Evolutionary conservation across 2,888 invertebrate species (phyloP).

Genomic region (Lymantria dispar): DNA sequence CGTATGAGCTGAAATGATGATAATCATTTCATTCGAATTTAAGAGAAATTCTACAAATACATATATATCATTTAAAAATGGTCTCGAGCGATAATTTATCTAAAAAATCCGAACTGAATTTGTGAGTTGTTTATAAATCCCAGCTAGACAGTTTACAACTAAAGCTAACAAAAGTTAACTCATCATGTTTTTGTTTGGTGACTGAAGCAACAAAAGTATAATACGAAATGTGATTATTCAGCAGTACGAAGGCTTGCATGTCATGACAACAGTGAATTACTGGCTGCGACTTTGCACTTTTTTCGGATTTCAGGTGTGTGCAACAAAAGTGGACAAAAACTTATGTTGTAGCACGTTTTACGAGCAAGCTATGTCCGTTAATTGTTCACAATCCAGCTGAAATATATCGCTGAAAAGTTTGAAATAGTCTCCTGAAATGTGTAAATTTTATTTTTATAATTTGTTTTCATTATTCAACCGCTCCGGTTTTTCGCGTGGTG

Average conservation of each 20-base stretch:
- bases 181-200: constrained; percentile 57
- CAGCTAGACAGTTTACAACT: neutral
- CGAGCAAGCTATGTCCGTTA: constrained; percentile 48
- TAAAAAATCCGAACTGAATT: no score
- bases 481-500: no score
- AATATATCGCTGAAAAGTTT: constrained; percentile 56
- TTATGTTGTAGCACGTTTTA: constrained; percentile 49
- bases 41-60: no score
- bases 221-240: constrained; percentile 76
- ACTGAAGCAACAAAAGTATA: constrained; percentile 65
- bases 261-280: constrained; percentile 70
- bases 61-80: no score
- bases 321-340: constrained; percentile 67
- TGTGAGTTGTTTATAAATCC: no score
- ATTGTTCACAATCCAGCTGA: constrained; percentile 54
- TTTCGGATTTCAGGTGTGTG: constrained; percentile 59
- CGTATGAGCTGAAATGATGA: no score
- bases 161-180: neutral
- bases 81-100: no score
- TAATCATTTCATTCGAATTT: no score
- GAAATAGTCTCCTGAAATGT: constrained; percentile 35
- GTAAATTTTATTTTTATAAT: constrained; percentile 7
- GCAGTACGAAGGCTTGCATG: constrained; percentile 62
- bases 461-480: neutral
- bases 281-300: constrained; percentile 34